phyloP scores from a whole-genome alignment of 1,140 invertebrate genomes.

The Diplogasteroides magnus region DNA sequence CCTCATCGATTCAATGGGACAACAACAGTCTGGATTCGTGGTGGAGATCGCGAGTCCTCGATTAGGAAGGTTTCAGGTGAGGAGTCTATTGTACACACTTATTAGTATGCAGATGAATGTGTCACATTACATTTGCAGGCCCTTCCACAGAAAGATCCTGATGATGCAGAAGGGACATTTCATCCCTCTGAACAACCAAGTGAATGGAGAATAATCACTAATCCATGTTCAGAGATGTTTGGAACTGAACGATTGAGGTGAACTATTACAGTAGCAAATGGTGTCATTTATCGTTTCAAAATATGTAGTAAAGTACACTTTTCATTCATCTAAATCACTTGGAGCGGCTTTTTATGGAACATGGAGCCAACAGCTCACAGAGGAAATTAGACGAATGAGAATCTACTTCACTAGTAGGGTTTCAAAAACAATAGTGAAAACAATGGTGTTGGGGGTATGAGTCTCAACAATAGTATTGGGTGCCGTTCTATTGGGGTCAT shows the following conservation, averaged over 20 bases:
- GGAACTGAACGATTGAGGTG: constrained; percentile 18
- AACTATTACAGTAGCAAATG: too few species aligned
- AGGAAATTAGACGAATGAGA: too few species aligned
- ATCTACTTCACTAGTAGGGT: too few species aligned
- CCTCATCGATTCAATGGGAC: constrained; percentile 31
- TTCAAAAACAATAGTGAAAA: too few species aligned
- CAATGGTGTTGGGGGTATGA: too few species aligned
- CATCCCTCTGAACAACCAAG: background rate
- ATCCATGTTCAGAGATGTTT: constrained; percentile 28
- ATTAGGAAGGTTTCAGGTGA: constrained; percentile 46
- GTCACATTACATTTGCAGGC: constrained; percentile 34
- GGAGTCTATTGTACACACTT: background rate
- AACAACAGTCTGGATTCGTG: constrained; percentile 45
- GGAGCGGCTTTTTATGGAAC: too few species aligned
- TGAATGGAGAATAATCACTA: constrained; percentile 47
- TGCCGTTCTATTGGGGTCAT: too few species aligned
- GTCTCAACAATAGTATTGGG: too few species aligned
- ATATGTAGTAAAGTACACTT: too few species aligned
- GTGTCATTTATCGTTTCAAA: constrained; percentile 16
- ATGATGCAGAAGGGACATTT: constrained; percentile 31
- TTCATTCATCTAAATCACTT: too few species aligned
- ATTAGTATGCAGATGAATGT: constrained; percentile 1
- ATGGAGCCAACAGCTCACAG: too few species aligned
- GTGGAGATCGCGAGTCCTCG: constrained; percentile 43
- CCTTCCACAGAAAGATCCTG: constrained; percentile 46